phyloP scores from a whole-genome alignment of 2,797 vertebrate species.

The Borostomias antarcticus region DNA sequence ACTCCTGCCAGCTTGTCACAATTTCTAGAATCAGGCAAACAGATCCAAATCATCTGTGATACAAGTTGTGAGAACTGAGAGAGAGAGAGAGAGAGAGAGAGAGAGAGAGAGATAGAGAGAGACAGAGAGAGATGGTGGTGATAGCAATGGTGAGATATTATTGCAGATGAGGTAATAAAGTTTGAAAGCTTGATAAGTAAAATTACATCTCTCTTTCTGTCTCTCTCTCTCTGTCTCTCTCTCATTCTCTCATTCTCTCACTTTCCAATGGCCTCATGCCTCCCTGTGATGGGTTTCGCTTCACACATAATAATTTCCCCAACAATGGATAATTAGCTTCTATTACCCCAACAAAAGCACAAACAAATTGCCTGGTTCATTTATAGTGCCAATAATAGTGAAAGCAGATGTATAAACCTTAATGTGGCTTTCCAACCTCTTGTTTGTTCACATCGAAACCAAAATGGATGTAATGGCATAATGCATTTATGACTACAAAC shows the following conservation, averaged over 20 bases:
- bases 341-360: slow-evolving; percentile 75
- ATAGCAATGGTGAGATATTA: slow-evolving; percentile 35
- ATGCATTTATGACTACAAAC: slow-evolving; percentile 64
- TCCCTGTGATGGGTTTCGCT: slow-evolving; percentile 71
- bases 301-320: slow-evolving; percentile 74
- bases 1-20: neutral
- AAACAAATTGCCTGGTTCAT: slow-evolving; percentile 77
- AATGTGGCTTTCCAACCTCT: slow-evolving; percentile 62
- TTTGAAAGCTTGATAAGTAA: slow-evolving; percentile 59
- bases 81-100: neutral
- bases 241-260: too few relatives aligned
- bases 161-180: slow-evolving; percentile 53
- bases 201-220: slow-evolving; percentile 67
- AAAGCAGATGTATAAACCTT: slow-evolving; percentile 74
- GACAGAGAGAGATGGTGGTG: neutral
- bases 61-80: neutral
- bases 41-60: neutral
- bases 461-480: slow-evolving; percentile 64
- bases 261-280: slow-evolving; percentile 72
- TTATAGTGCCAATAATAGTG: slow-evolving; percentile 77
- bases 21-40: neutral
- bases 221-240: slow-evolving; percentile 72
- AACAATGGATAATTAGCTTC: slow-evolving; percentile 74
- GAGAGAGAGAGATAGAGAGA: neutral
- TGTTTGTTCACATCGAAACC: slow-evolving; percentile 64